Evolutionary conservation across 2,797 vertebrate species (phyloP).

Genomic region (Dipus sagitta): DNA sequence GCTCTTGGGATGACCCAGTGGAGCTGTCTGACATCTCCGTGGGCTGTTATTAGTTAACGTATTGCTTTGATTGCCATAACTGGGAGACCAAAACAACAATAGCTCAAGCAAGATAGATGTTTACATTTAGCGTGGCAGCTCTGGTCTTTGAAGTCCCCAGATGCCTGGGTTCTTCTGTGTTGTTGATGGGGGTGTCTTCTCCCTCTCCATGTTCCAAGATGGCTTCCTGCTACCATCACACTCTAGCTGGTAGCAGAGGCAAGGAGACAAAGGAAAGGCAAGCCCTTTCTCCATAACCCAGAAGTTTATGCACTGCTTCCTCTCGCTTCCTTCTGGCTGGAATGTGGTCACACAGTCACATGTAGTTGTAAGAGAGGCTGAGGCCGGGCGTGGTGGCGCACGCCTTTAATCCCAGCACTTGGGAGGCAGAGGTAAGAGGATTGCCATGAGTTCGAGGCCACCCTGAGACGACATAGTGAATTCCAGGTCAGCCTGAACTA

Average conservation of each 20-base stretch:
- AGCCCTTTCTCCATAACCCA: background rate
- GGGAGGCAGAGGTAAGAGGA: too few species aligned
- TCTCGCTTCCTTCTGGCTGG: background rate
- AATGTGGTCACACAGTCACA: background rate
- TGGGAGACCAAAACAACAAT: constrained; percentile 4
- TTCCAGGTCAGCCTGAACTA: too few species aligned
- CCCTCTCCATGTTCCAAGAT: background rate
- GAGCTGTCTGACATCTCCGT: background rate
- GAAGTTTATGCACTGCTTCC: background rate
- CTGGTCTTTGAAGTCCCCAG: background rate
- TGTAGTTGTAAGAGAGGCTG: background rate
- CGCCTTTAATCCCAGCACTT: too few species aligned
- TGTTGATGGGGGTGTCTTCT: background rate
- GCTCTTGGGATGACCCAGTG: constrained; percentile 24
- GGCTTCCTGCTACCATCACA: rapidly evolving
- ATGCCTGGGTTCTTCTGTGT: background rate
- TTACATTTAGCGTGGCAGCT: background rate
- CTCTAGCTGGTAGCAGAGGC: background rate
- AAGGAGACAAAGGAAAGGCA: background rate
- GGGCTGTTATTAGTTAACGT: background rate
- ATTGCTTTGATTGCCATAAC: constrained; percentile 22
- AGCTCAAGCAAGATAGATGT: constrained; percentile 1
- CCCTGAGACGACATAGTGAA: too few species aligned
- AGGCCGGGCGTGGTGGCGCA: background rate
- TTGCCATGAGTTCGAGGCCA: too few species aligned